These are phyloP conservation scores for Pseudochaenichthys georgianus DNA, from an alignment of 2,797 vertebrate species.

Conservation along the genomic window DNA sequence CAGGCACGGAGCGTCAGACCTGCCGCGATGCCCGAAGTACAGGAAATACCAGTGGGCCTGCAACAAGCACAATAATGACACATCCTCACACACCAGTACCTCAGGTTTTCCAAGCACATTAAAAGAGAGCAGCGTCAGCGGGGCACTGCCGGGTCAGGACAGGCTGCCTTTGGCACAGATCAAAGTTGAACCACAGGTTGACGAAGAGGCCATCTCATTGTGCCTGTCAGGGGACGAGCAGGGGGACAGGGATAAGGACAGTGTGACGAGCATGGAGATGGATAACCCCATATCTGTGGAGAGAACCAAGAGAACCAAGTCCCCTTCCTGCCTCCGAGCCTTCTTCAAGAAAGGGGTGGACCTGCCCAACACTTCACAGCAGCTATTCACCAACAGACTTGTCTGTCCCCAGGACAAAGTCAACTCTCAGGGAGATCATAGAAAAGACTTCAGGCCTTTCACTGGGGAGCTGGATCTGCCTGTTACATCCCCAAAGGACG, in stretches of 20 bases:
- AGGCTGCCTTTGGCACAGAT: conserved; percentile 86
- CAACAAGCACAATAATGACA: conserved; percentile 97
- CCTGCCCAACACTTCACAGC: conserved; percentile 90
- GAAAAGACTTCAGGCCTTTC: conserved; percentile 94
- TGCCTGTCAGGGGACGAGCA: conserved; percentile 94
- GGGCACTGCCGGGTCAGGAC: conserved; percentile 66
- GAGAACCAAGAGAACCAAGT: conserved; percentile 85
- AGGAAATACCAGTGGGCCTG: conserved; percentile 99
- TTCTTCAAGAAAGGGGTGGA: conserved; percentile 91
- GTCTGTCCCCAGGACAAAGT: conserved; percentile 93
- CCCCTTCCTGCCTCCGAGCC: conserved; percentile 92
- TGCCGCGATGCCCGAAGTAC: conserved; percentile 96
- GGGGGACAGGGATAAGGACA: conserved; percentile 89
- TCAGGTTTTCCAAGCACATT: conserved; percentile 99
- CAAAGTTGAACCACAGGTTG: conserved; percentile 93
- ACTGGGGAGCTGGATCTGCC: conserved; percentile 89
- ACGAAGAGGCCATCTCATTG: conserved; percentile 92
- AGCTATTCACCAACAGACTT: conserved; percentile 92
- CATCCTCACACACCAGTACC: conserved; percentile 96
- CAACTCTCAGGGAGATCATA: conserved; percentile 99
- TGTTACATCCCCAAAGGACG: conserved; percentile 91
- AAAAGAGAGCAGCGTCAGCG: conserved; percentile 85
- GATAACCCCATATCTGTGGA: conserved; percentile 87
- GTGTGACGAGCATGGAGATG: conserved; percentile 90
- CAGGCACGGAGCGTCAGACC: conserved; percentile 84